Evolutionary conservation across 2,888 invertebrate species (phyloP), one percentile per base, ranked within the genome.

Genomic region (Ochropleura plecta): DNA sequence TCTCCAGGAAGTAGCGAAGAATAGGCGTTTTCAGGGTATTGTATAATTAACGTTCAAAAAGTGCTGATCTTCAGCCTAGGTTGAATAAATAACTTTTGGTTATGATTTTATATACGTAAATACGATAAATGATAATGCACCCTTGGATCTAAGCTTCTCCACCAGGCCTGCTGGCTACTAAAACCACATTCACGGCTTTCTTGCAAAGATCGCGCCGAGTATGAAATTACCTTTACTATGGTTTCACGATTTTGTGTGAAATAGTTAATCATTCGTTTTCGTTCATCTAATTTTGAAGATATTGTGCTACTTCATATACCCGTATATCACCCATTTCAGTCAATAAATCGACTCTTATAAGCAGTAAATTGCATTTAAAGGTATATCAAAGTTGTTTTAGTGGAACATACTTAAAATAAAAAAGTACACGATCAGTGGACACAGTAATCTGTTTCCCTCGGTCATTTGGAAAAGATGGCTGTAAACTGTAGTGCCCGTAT

Each of bases 381-480:
- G 46, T 66, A 73, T 81, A 79, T 60, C 53, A 69, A 81, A 75
- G 69, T 81, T 79, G 62, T 40, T 69, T 75, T 81, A 64, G 64
- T 75, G 57, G 16, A 65, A 81, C 48, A 69, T 65, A 53, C 75
- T 68, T 68, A 81, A 59, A 74, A 44, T 75, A 68, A 75, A 65
- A 64, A 75, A 73, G 40, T 48, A 60, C 53, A 20, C 59, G 76
- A 80, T 62, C 20, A 75, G 59, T 65, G 48, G 53, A 79, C 48
- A 68, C 59, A 62, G 42, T 65, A 76, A 76, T 81, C 55, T 55
- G 60, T 49, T 76, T 81, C 12, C 64, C 16, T 30, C 40, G 16
- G 20, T 42, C 46, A 55, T 57, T 69, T 81, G 40, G 20, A 59
- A 64, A 79, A 64, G 55, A 46, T 67, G 55, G 14, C 51, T 16